Base-by-base conservation (phyloP, 2,888 invertebrate genomes). In the Dione juno region DNA sequence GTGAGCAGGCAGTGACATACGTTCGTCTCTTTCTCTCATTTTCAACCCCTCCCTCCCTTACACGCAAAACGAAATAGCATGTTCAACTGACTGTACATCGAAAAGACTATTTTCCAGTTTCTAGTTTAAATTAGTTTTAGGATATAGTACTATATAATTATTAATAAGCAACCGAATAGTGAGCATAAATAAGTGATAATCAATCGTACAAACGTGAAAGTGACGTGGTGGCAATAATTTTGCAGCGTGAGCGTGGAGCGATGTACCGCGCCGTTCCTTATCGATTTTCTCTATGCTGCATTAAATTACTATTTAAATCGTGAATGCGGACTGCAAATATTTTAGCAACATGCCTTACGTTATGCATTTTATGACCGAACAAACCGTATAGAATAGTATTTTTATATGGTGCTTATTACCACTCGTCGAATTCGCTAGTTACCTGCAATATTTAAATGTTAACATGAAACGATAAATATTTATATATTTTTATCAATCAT, bases 221-320 rank as follows among this genome's bases (percentile, higher is more conserved):
- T 85, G 84, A 82, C 79, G 80, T 79, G 81, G 83, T 81, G 80
- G 81, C 80, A 81, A 80, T 81, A 80, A 85, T 81, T 83, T 81
- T 52, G 64, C 76, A 84, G 84, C 82, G 85, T 80, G 82, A 83
- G 81, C 81, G 83, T 81, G 79, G 78, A 82, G 83, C 84, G 80
- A 85, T 86, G 86, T 87, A 87, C 84, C 88, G 87, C 87, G 88
- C 85, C 83, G 89, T 88, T 88, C 87, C 88, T 89, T 92, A 92
- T 92, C 90, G 92, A 92, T 92, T 92, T 92, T 92, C 90, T 88
- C 87, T 85, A 87, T 89, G 88, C 92, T 89, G 92, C 90, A 92
- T 90, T 89, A 89, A 88, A 88, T 87, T 86, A 88, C 86, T 84
- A 84, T 86, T 87, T 83, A 85, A 87, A 88, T 85, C 82, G 88